Evolutionary conservation across 2,888 invertebrate genomes (phyloP), one percentile per base, ranked within the genome.

Genomic region (Taenaris catops): DNA sequence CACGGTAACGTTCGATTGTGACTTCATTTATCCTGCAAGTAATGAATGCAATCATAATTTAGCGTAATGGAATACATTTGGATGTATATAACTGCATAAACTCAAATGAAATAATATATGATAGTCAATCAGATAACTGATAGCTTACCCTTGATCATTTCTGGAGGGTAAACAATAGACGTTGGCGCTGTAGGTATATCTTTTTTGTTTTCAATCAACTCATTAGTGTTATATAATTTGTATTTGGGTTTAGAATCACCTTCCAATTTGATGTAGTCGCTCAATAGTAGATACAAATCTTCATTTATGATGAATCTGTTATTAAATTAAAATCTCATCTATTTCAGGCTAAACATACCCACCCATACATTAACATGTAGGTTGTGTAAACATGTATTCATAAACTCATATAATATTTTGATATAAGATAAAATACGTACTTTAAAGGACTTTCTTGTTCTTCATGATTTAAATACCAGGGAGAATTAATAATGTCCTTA

Each of bases 241-340:
- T 78, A 88, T 5, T 53, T 49, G 0, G 63, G 49, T 1, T 56
- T 55, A 0, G 61, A 46, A 18, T 76, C 78, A 4, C 80, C 64
- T 27, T 79, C 66, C 21, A 90, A 38, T 3, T 63, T 61, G n/a
- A 88, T 66, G 45, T 79, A 88, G 34, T 83, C 72, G 25, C 60
- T 61, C 3, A 88, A 44, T 8, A 63, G 40, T n/a, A 64, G 46
- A 38, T 71, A 62, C 1, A 88, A 37, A 10, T 74, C 69, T 18
- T 75, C 63, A 40, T 89, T 80, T 1, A 84, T 67, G n/a, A n/a
- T n/a, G n/a, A n/a, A n/a, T n/a, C n/a, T n/a, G n/a, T n/a, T n/a
- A n/a, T n/a, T n/a, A n/a, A n/a, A n/a, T n/a, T n/a, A n/a, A n/a
- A n/a, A n/a, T n/a, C n/a, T n/a, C n/a, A n/a, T n/a, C n/a, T n/a